Percentiles rank a stretch among this genome's conserved stretches.
phyloP scores from a whole-genome alignment of 2,888 invertebrate genomes.

The Hermaeophaga mercurialis region DNA sequence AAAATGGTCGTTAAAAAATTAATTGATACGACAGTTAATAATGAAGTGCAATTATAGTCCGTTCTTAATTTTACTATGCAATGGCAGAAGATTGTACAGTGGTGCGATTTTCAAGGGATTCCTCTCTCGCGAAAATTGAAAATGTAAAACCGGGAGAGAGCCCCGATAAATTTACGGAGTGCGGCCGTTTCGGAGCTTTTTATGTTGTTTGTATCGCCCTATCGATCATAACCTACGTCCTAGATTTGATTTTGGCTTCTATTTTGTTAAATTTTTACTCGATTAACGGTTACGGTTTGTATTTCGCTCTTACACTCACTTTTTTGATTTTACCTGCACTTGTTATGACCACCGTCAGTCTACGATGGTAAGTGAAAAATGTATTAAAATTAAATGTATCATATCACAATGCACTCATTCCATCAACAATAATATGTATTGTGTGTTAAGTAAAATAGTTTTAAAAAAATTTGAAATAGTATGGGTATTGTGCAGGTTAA shows the following conservation, averaged over 20 bases:
- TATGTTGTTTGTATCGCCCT: slow-evolving; percentile 56
- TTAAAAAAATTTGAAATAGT: no score
- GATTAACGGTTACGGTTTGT: slow-evolving; percentile 52
- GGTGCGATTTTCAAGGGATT: slow-evolving; percentile 57
- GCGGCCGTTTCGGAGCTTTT: slow-evolving; percentile 51
- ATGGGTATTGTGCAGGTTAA: no score
- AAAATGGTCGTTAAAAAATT: no score
- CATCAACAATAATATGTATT: no score
- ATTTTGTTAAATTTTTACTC: slow-evolving; percentile 57
- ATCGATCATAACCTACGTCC: slow-evolving; percentile 57
- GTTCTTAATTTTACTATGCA: slow-evolving; percentile 28
- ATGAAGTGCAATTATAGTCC: slow-evolving; percentile 7
- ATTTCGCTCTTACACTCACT: slow-evolving; percentile 60
- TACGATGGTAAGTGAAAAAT: slow-evolving; percentile 62
- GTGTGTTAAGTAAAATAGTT: no score
- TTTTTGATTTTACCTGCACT: slow-evolving; percentile 60
- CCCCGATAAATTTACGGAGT: slow-evolving; percentile 52
- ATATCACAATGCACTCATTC: no score
- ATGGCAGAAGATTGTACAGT: slow-evolving; percentile 58
- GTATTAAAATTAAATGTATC: no score
- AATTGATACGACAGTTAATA: no score
- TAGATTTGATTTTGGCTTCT: slow-evolving; percentile 56
- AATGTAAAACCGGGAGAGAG: slow-evolving; percentile 50
- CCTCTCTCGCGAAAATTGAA: slow-evolving; percentile 55
- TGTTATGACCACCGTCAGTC: slow-evolving; percentile 60